phyloP scores from a whole-genome alignment of 2,797 vertebrate genomes.

The Gymnoscopelus braueri region DNA sequence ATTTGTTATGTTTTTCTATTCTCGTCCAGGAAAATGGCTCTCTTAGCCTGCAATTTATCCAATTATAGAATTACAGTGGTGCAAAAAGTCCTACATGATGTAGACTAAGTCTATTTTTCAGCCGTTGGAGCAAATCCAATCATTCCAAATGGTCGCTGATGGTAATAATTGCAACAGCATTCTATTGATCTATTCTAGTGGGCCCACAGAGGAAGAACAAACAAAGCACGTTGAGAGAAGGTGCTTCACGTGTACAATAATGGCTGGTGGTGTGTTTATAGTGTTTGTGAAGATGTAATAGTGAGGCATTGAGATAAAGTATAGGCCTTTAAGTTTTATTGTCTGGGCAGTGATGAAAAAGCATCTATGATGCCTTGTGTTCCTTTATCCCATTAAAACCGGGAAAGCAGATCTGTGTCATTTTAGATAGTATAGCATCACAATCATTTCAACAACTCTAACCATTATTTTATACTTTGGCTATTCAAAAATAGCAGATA shows the following conservation, averaged over 20 bases:
- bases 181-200: conserved; percentile 70
- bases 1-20: conserved; percentile 53
- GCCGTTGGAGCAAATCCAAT: conserved; percentile 76
- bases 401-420: no score
- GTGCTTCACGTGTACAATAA: conserved; percentile 46
- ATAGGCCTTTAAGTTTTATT: conserved; percentile 49
- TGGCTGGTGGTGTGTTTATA: conserved; percentile 59
- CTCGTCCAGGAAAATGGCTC: conserved; percentile 65
- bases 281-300: conserved; percentile 49
- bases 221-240: conserved; percentile 55
- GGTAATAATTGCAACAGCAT: conserved; percentile 76
- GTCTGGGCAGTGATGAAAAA: conserved; percentile 38
- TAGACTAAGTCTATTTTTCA: conserved; percentile 71
- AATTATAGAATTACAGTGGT: conserved; percentile 77
- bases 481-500: no score
- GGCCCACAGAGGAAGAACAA: conserved; percentile 66
- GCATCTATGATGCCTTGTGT: conserved; percentile 21
- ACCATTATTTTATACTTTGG: no score
- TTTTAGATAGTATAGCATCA: no score
- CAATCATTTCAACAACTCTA: no score
- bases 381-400: conserved; percentile 12
- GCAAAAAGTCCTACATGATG: conserved; percentile 72
- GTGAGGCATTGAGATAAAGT: conserved; percentile 49
- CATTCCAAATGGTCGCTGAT: conserved; percentile 76
- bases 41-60: conserved; percentile 75